Evolutionary conservation across 2,797 vertebrate species (phyloP).

Genomic region (Silurus aristotelis): DNA sequence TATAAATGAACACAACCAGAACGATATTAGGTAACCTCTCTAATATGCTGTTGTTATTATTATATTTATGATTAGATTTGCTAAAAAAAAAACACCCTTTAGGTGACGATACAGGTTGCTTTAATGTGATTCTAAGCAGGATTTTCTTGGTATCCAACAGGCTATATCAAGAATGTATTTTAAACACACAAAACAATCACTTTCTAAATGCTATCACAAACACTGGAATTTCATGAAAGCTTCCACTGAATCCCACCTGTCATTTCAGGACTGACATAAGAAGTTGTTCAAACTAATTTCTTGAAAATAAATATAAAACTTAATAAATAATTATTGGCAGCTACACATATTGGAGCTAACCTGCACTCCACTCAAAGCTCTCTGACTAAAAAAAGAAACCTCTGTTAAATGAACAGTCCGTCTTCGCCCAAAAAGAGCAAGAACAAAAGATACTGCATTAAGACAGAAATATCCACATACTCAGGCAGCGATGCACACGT

Average conservation of each 20-base stretch:
- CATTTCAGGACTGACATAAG: conserved; percentile 23
- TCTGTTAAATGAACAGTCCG: conserved; percentile 26
- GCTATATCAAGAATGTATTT: conserved; percentile 45
- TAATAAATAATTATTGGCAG: conserved; percentile 78
- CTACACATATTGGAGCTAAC: conserved; percentile 72
- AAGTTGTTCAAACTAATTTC: conserved; percentile 45
- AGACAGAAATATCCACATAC: conserved; percentile 58
- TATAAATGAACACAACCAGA: conserved; percentile 18
- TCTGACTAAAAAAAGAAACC: conserved; percentile 55
- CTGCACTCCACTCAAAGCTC: conserved; percentile 71
- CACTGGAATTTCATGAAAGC: conserved; percentile 38
- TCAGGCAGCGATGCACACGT: conserved; percentile 53
- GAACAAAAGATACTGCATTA: conserved; percentile 49
- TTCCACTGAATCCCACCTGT: conserved; percentile 24
- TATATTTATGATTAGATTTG: conserved; percentile 14
- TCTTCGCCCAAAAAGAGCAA: conserved; percentile 33
- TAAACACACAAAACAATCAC: conserved; percentile 47
- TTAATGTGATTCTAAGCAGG: conserved; percentile 22
- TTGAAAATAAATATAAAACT: conserved; percentile 75
- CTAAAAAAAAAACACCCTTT: neutral
- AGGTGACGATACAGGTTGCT: conserved; percentile 12
- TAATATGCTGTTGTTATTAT: neutral
- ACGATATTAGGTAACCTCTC: conserved; percentile 20
- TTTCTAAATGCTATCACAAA: conserved; percentile 54
- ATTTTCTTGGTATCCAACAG: conserved; percentile 40